A percentile compares a stretch with the other conserved stretches of the same genome.
phyloP scores from a whole-genome alignment of 2,113 vertebrate genomes.

The Vidua chalybeata region DNA sequence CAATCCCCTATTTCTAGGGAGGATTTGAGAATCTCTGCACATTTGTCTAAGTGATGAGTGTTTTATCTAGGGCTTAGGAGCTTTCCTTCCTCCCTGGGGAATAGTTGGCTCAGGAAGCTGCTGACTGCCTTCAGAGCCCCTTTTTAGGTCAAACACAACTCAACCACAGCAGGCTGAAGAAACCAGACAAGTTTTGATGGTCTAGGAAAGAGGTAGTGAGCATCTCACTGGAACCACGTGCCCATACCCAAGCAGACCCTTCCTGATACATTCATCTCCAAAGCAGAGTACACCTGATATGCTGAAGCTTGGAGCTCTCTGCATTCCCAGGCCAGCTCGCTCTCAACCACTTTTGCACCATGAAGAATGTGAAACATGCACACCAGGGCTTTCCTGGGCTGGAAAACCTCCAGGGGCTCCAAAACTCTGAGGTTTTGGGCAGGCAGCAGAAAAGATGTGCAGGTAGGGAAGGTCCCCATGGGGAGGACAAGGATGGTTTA shows the following conservation, averaged over 20 bases:
- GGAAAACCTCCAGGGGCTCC: too few relatives aligned
- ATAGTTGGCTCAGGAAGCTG: neutral
- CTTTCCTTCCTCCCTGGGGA: neutral
- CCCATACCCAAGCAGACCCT: neutral
- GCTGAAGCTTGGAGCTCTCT: neutral
- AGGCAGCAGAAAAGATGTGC: neutral
- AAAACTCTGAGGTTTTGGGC: neutral
- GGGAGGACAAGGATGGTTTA: neutral
- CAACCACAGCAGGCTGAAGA: neutral
- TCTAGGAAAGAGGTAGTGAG: neutral
- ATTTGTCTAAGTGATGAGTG: neutral
- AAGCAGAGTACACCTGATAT: neutral
- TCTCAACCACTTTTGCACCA: neutral
- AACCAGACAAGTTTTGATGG: neutral
- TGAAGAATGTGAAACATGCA: neutral
- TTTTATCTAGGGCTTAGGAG: conserved; percentile 17
- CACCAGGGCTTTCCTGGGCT: neutral
- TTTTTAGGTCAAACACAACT: neutral
- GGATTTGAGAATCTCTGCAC: neutral
- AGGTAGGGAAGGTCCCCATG: neutral
- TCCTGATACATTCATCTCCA: neutral
- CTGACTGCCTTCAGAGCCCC: neutral
- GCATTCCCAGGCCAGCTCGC: neutral
- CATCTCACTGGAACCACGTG: neutral
- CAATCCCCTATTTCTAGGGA: neutral